A percentile compares a stretch with the other conserved stretches of the same genome.
These are phyloP conservation scores for Bellardia bayeri DNA, from an alignment of 2,888 invertebrate species.

Conservation along the genomic window DNA sequence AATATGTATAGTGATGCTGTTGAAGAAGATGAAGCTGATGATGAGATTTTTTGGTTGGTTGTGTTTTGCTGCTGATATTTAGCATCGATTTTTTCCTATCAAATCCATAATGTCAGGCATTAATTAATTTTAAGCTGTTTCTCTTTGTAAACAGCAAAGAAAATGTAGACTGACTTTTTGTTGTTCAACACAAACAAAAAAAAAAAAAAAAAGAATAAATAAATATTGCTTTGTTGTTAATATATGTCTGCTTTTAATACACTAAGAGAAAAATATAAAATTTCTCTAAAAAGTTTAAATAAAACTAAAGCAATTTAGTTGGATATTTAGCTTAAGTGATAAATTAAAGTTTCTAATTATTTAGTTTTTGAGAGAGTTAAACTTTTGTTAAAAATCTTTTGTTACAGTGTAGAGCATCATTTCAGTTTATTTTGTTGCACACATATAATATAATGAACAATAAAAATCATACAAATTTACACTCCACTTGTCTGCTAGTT, in stretches of 20 bases:
- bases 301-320: background rate
- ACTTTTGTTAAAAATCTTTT: background rate
- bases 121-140: conserved; percentile 68
- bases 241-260: conserved; percentile 26
- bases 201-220: background rate
- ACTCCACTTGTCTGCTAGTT: conserved; percentile 65
- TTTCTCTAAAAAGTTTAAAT: background rate
- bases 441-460: conserved; percentile 63
- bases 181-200: too few relatives aligned
- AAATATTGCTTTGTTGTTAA: conserved; percentile 8
- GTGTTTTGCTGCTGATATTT: conserved; percentile 60
- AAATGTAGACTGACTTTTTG: conserved; percentile 9
- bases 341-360: background rate
- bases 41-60: conserved; percentile 27
- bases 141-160: conserved; percentile 46
- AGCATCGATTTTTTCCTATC: conserved; percentile 74
- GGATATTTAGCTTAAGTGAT: too few relatives aligned
- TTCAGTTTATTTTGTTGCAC: conserved; percentile 14
- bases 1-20: conserved; percentile 25
- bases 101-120: conserved; percentile 73
- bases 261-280: conserved; percentile 10
- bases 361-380: background rate
- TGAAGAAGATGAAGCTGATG: conserved; percentile 49
- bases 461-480: conserved; percentile 70
- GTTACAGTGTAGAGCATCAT: too few relatives aligned